These are phyloP conservation scores for Anarrhichthys ocellatus DNA, from an alignment of 2,113 vertebrate species.

Conservation along the genomic window DNA sequence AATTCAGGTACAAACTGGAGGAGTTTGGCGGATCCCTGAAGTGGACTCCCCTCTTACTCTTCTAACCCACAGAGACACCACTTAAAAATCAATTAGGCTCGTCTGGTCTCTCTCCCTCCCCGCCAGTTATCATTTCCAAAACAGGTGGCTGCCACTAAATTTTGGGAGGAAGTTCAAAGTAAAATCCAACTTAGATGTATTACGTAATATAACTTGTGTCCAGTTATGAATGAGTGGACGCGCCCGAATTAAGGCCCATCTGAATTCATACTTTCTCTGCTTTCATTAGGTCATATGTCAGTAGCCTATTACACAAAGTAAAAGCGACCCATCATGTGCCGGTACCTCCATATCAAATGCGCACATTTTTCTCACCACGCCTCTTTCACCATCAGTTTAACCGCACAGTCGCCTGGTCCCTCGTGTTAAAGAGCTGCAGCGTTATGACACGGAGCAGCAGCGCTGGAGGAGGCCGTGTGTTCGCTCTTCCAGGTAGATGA, in stretches of 20 bases:
- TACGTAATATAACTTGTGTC: neutral
- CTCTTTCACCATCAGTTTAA: conserved; percentile 18
- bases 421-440: conserved; percentile 40
- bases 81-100: conserved; percentile 89
- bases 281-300: neutral
- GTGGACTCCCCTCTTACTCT: conserved; percentile 65
- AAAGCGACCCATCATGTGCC: neutral
- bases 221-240: neutral
- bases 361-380: neutral
- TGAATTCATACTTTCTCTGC: neutral
- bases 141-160: conserved; percentile 43
- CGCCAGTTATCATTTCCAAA: conserved; percentile 21
- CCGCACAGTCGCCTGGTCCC: conserved; percentile 19
- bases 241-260: neutral
- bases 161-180: conserved; percentile 19
- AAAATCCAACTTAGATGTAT: neutral
- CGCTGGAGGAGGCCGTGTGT: conserved; percentile 66
- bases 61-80: conserved; percentile 78
- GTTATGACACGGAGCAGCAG: conserved; percentile 42
- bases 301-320: too few relatives aligned
- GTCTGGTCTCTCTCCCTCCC: conserved; percentile 25
- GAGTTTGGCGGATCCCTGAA: conserved; percentile 79
- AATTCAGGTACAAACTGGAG: conserved; percentile 80
- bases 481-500: conserved; percentile 81
- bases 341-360: neutral